Conservation (phyloP, 1,140 invertebrate genomes). For the Arctopsyche grandis region DNA sequence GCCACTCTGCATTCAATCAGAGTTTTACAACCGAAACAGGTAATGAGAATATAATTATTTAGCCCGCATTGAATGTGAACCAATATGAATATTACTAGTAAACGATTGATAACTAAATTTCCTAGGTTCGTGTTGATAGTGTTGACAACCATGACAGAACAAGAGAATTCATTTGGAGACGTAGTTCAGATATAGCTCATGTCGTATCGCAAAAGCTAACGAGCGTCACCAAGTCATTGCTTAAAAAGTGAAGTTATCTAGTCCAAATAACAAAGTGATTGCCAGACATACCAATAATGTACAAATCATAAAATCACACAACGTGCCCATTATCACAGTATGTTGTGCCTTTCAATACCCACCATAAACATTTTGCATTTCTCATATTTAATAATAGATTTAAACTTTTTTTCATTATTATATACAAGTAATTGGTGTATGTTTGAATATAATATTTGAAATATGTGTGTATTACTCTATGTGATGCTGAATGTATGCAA, state of each 20-base stretch:
- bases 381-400: too few relatives aligned
- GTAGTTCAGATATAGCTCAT: slow-evolving; percentile 82
- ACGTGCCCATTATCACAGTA: background rate
- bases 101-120: background rate
- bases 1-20: slow-evolving; percentile 83
- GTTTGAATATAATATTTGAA: too few relatives aligned
- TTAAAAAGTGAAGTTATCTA: slow-evolving; percentile 60
- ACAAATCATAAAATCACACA: slow-evolving; percentile 1
- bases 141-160: slow-evolving; percentile 83
- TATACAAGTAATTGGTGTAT: background rate
- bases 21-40: slow-evolving; percentile 86
- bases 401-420: background rate
- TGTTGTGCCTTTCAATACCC: slow-evolving; percentile 7
- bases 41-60: slow-evolving; percentile 58
- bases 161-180: slow-evolving; percentile 82
- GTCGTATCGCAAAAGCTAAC: slow-evolving; percentile 83
- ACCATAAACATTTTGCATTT: background rate
- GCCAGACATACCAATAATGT: slow-evolving; percentile 2
- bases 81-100: background rate
- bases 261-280: slow-evolving; percentile 25
- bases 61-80: background rate
- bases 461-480: too few relatives aligned
- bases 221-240: slow-evolving; percentile 79
- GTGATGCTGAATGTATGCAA: slow-evolving; percentile 32
- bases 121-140: slow-evolving; percentile 82